Evolutionary conservation across 2,113 vertebrate genomes (phyloP).

Genomic region (Pterophyllum scalare): DNA sequence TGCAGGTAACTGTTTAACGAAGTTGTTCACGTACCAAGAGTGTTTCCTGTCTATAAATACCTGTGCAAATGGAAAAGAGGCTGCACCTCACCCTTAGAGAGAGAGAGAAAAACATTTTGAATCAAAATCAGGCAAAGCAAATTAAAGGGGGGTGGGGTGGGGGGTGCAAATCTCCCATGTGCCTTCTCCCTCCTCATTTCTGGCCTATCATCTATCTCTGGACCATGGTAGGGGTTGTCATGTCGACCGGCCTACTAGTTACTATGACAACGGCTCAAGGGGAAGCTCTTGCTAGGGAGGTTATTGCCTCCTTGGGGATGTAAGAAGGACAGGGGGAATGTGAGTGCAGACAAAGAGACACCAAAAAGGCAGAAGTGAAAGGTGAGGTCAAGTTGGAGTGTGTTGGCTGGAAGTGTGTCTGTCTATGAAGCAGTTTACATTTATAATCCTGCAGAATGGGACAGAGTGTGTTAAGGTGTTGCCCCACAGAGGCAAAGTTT

Average conservation of each 20-base stretch:
- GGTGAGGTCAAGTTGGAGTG: constrained; percentile 66
- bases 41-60: constrained; percentile 42
- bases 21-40: background rate
- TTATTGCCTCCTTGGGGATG: constrained; percentile 80
- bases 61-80: constrained; percentile 67
- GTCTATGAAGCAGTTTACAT: constrained; percentile 27
- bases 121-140: constrained; percentile 73
- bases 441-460: background rate
- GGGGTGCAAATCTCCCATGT: constrained; percentile 67
- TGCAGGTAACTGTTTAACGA: background rate
- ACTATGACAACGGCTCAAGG: constrained; percentile 82
- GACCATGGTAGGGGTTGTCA: constrained; percentile 80
- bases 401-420: constrained; percentile 37
- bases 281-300: constrained; percentile 78
- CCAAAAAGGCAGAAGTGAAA: constrained; percentile 61
- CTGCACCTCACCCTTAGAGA: constrained; percentile 30
- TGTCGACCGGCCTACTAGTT: constrained; percentile 79
- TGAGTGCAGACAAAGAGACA: constrained; percentile 66
- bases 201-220: constrained; percentile 81
- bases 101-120: constrained; percentile 51
- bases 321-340: constrained; percentile 71
- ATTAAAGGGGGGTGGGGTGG: constrained; percentile 50
- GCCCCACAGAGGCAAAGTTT: constrained; percentile 47
- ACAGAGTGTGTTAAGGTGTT: constrained; percentile 22
- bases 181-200: constrained; percentile 63